These are phyloP conservation scores for Cetoscarus ocellatus DNA, from an alignment of 2,797 vertebrate genomes.

Conservation along the genomic window DNA sequence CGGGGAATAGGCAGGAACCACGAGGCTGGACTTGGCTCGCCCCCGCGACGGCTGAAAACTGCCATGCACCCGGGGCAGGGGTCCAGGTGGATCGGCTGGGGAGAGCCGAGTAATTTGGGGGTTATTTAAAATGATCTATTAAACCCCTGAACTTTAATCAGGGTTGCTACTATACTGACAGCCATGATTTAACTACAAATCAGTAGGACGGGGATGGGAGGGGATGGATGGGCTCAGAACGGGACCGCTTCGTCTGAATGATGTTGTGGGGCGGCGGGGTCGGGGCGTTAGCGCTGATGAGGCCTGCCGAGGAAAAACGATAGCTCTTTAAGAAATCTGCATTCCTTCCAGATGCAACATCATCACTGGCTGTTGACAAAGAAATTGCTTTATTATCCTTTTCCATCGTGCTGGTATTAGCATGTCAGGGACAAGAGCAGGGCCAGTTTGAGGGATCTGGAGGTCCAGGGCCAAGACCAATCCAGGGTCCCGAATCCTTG, in stretches of 20 bases:
- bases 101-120: slow-evolving; percentile 89
- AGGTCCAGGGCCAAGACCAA: too few species aligned
- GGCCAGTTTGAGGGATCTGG: too few species aligned
- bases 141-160: slow-evolving; percentile 99
- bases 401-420: slow-evolving; percentile 63
- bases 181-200: slow-evolving; percentile 90
- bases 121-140: slow-evolving; percentile 98
- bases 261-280: slow-evolving; percentile 54
- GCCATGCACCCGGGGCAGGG: slow-evolving; percentile 92
- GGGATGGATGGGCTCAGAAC: slow-evolving; percentile 79
- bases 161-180: slow-evolving; percentile 94
- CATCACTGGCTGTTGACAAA: slow-evolving; percentile 58
- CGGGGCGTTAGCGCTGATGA: slow-evolving; percentile 60
- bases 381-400: slow-evolving; percentile 60
- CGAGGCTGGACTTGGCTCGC: slow-evolving; percentile 92
- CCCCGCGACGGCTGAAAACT: slow-evolving; percentile 90
- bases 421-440: slow-evolving; percentile 27
- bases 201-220: slow-evolving; percentile 84
- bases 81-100: slow-evolving; percentile 95
- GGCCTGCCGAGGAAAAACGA: slow-evolving; percentile 42
- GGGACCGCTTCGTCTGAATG: slow-evolving; percentile 82
- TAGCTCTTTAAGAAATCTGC: slow-evolving; percentile 51
- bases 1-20: slow-evolving; percentile 98
- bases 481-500: too few species aligned
- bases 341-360: slow-evolving; percentile 60